phyloP scores from a whole-genome alignment of 2,797 vertebrate genomes.

The Tolypeutes matacus region DNA sequence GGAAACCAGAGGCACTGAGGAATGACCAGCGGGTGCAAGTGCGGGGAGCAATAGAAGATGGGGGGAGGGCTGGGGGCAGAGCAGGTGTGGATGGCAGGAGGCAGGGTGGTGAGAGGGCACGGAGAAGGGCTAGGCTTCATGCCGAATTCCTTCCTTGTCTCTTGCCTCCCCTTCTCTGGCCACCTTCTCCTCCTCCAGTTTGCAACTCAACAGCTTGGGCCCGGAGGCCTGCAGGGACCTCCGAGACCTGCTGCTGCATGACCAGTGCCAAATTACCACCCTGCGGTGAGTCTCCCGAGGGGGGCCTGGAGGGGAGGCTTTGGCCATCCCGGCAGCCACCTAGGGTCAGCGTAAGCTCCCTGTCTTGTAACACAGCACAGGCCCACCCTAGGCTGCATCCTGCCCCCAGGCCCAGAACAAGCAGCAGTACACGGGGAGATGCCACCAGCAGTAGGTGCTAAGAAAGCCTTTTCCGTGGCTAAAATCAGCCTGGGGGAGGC shows the following conservation, averaged over 20 bases:
- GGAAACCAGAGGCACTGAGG: not conserved
- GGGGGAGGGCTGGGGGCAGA: not conserved
- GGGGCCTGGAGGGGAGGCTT: not conserved
- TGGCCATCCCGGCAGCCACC: not conserved
- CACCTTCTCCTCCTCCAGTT: constrained; percentile 87
- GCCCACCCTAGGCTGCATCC: not conserved
- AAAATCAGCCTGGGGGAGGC: not conserved
- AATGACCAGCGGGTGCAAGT: not conserved
- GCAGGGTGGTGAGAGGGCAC: not conserved
- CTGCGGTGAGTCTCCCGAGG: constrained; percentile 92
- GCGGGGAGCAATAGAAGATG: not conserved
- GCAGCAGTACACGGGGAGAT: not conserved
- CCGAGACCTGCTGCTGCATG: constrained; percentile 92
- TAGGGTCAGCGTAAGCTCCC: not conserved
- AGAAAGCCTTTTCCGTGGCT: not conserved
- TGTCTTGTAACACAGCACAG: not conserved
- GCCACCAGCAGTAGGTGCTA: not conserved
- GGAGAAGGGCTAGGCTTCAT: not conserved
- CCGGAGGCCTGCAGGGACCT: constrained; percentile 94
- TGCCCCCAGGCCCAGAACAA: not conserved
- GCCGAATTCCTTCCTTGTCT: not conserved
- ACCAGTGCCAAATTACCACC: constrained; percentile 91
- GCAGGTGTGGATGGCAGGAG: not conserved
- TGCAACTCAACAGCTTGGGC: constrained; percentile 96
- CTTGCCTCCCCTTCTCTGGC: not conserved